Evolutionary conservation across 2,113 vertebrate genomes (phyloP).

Genomic region (Pseudorectes ferrugineus): DNA sequence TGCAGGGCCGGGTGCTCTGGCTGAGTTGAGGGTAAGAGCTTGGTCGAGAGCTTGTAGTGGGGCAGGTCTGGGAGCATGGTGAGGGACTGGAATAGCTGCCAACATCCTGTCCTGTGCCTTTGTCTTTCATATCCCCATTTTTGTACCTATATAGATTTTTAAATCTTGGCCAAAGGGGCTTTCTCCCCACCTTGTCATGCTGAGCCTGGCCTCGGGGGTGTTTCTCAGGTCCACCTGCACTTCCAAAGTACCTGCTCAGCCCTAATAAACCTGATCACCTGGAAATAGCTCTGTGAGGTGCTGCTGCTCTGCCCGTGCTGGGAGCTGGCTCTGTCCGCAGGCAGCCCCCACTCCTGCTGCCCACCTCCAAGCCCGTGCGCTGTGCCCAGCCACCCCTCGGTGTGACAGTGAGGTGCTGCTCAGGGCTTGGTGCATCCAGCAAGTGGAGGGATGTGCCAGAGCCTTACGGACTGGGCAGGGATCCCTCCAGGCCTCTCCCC

Average conservation of each 20-base stretch:
- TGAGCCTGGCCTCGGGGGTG: accelerated
- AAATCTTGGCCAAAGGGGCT: neutral
- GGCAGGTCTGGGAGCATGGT: accelerated
- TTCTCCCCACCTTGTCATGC: neutral
- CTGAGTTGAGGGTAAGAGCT: neutral
- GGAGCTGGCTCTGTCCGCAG: accelerated
- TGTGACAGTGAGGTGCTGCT: neutral
- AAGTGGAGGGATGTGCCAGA: accelerated
- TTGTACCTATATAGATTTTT: neutral
- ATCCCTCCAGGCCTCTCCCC: neutral
- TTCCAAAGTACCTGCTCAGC: neutral
- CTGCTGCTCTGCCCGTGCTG: accelerated
- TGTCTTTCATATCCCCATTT: neutral
- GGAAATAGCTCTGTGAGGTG: neutral
- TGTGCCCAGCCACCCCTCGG: accelerated
- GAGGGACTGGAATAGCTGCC: neutral
- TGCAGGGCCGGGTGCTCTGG: accelerated
- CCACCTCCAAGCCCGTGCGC: accelerated
- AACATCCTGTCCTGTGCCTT: neutral
- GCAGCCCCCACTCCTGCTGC: neutral
- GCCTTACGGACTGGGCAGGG: accelerated
- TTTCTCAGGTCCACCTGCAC: neutral
- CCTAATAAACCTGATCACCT: neutral
- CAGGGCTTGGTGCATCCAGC: neutral
- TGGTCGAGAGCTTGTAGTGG: neutral